Conservation (phyloP, 2,888 invertebrate genomes). For the Megastigmus dorsalis region DNA sequence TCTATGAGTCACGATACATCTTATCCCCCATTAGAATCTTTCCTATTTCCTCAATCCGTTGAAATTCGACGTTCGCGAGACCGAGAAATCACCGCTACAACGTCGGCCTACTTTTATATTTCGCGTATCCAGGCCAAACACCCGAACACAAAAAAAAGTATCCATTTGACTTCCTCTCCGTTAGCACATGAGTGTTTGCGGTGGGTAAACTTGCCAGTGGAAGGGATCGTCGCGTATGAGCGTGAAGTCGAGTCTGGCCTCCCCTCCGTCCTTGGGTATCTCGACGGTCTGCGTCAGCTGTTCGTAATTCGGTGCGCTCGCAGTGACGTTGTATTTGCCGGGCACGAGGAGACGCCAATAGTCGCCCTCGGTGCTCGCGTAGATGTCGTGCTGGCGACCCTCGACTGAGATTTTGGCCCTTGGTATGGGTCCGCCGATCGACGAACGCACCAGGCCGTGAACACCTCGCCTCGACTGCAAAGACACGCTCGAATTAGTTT, state of each 20-base stretch:
- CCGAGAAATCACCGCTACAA: no score
- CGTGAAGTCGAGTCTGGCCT: slow-evolving; percentile 80
- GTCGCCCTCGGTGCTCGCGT: slow-evolving; percentile 85
- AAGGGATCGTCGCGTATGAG: slow-evolving; percentile 87
- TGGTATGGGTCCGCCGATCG: slow-evolving; percentile 83
- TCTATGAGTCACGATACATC: no score
- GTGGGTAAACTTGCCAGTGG: slow-evolving; percentile 85
- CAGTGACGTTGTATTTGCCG: slow-evolving; percentile 88
- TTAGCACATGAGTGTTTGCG: no score
- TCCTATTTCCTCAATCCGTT: no score
- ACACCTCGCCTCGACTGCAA: slow-evolving; percentile 89
- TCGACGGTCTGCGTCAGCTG: slow-evolving; percentile 79
- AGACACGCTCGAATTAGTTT: no score
- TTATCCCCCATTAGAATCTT: no score
- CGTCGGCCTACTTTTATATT: no score
- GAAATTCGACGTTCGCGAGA: no score
- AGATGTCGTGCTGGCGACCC: slow-evolving; percentile 84
- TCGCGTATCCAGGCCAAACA: no score
- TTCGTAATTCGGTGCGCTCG: slow-evolving; percentile 81
- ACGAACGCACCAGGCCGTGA: slow-evolving; percentile 89
- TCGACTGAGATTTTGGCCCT: slow-evolving; percentile 86
- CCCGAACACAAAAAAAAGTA: no score
- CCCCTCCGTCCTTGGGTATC: slow-evolving; percentile 75
- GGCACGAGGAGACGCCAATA: slow-evolving; percentile 94
- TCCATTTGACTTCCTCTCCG: no score